A percentile compares a stretch with the other conserved stretches of the same genome.
Evolutionary conservation across 2,888 invertebrate species (phyloP).

Genomic region (Cheilosia vernalis): DNA sequence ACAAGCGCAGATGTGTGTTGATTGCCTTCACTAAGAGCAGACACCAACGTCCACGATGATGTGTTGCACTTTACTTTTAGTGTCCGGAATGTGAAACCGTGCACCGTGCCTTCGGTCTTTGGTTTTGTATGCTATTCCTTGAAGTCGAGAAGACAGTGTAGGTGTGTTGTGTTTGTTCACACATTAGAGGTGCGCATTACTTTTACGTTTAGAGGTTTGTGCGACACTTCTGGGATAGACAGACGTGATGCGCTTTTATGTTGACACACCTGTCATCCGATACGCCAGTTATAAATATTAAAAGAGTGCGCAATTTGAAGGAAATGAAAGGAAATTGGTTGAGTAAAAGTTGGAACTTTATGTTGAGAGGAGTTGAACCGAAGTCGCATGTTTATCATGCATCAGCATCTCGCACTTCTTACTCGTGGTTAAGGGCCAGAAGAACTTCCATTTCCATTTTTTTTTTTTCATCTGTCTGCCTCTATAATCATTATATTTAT

Average conservation of each 20-base stretch:
- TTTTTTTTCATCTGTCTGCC: too few species aligned
- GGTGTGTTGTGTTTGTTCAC: constrained; percentile 24
- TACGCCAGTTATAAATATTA: background rate
- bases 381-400: too few species aligned
- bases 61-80: constrained; percentile 20
- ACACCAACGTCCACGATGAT: constrained; percentile 1
- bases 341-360: background rate
- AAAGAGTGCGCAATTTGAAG: constrained; percentile 3
- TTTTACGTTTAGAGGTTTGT: constrained; percentile 10
- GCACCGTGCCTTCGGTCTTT: constrained; percentile 25
- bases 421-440: too few species aligned
- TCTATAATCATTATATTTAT: too few species aligned
- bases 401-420: too few species aligned
- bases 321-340: background rate
- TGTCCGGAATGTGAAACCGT: constrained; percentile 58
- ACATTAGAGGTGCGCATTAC: constrained; percentile 30
- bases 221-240: constrained; percentile 26
- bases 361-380: too few species aligned
- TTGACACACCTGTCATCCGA: constrained; percentile 10
- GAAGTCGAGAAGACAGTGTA: constrained; percentile 11
- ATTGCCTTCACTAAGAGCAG: background rate
- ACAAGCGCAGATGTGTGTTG: constrained; percentile 18
- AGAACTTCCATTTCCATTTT: too few species aligned
- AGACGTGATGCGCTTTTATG: constrained; percentile 32
- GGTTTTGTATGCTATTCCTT: constrained; percentile 15